Base-by-base conservation (phyloP, 2,113 vertebrate genomes). In the Clinocottus analis region DNA sequence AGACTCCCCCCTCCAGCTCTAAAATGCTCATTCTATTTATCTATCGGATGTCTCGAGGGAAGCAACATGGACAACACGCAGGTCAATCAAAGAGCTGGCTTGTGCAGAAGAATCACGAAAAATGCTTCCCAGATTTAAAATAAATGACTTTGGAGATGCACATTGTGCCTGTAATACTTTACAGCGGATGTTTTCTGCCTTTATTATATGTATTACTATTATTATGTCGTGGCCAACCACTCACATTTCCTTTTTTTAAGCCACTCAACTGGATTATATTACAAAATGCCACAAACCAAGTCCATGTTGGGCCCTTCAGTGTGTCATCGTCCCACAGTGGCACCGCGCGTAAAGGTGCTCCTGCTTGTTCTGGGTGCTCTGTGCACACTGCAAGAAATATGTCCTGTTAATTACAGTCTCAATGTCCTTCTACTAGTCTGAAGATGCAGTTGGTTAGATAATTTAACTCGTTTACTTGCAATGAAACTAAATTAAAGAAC, bases 11-110 rank as follows among this genome's bases (percentile, higher is more conserved):
- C 66, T 79, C 66, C 79, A 75, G 25, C 73, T 63, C 67, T 68
- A 11, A 77, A 85, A 83, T 62, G 82, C 43, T 47, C 75, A 27
- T 61, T 85, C 17, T 81, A 78, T 89, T 89, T 82, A 87, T 77
- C 66, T 74, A 55, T 59, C 23, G 16, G 55, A 61, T 62, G 83
- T 72, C 72, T 53, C 55, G 53, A 64, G 62, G 47, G 51, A 77
- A 67, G 72, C 65, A 77, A 68, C 64, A 33, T 31, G 70, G 61
- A 68, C 74, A 78, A 73, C 69, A 61, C 61, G 17, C 27, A 70
- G 45, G 51, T 77, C 49, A 71, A 77, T 72, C 71, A 80, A 59
- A 63, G 45, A 64, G 69, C 17, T 51, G 25, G 62, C 69, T 74
- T 62, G 31, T 47, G 37, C 23, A 41, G 4, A 58, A 58, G 68